Evolutionary conservation across 2,888 invertebrate species (phyloP).

Genomic region (Myopa tessellatipennis): DNA sequence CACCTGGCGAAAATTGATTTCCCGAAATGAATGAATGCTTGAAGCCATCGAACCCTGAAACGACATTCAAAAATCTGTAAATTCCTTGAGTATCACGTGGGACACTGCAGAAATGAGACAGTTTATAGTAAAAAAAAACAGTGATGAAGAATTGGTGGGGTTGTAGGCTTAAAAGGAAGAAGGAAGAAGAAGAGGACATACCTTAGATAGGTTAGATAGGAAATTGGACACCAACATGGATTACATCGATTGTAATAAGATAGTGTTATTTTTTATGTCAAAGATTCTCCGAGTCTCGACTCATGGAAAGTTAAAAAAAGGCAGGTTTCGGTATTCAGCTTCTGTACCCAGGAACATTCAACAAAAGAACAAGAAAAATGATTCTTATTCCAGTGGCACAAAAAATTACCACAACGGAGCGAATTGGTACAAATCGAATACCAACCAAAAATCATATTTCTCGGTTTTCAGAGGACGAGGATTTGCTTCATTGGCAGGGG

Average conservation of each 20-base stretch:
- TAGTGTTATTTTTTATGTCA: too few relatives aligned
- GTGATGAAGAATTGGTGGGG: too few relatives aligned
- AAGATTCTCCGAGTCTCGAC: too few relatives aligned
- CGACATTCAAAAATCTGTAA: conserved; percentile 12
- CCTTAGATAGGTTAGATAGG: too few relatives aligned
- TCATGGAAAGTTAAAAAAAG: too few relatives aligned
- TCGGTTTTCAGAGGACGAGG: neutral
- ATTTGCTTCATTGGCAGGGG: neutral
- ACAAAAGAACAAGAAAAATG: too few relatives aligned
- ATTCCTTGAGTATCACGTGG: neutral
- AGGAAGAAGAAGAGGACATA: neutral
- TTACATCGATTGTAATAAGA: too few relatives aligned
- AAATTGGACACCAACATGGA: too few relatives aligned
- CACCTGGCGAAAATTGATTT: conserved; percentile 40
- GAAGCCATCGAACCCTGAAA: conserved; percentile 32
- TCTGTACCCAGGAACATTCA: too few relatives aligned
- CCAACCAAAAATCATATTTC: neutral
- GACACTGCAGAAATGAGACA: neutral
- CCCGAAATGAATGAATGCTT: conserved; percentile 8
- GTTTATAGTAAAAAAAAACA: neutral
- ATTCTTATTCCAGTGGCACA: neutral
- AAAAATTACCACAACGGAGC: neutral
- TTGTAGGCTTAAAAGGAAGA: neutral
- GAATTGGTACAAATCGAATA: conserved; percentile 1
- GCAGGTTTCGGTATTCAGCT: too few relatives aligned